Evolutionary conservation across 2,113 vertebrate genomes (phyloP), one percentile per base, ranked within the genome.

Genomic region (Ophiodon elongatus): DNA sequence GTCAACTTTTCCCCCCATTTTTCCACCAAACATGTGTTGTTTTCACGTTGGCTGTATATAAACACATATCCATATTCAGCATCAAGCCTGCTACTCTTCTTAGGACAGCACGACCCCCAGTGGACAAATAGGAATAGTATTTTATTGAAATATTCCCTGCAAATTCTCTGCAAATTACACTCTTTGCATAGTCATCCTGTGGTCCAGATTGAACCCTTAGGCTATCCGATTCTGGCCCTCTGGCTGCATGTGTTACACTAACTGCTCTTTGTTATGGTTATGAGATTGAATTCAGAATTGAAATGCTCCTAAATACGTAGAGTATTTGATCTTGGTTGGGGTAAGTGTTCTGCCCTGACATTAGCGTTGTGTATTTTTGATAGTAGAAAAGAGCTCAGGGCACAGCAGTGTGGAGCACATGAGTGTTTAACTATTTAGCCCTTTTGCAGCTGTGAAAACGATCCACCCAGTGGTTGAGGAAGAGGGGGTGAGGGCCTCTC

Each of bases 381-480:
- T 8, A 54, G 65, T n/a, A 23, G 27, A 31, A 47, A 67, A 71
- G 27, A 43, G 56, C 60, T 62, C 65, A 19, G 60, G 70, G 25
- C 80, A n/a, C 68, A 89, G 84, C 87, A 14, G 73, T 52, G 66
- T 39, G 73, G 8, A 68, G n/a, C 37, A 23, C 17, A 21, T 33
- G 23, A 39, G n/a, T 66, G 65, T 57, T 73, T 29, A 45, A 66
- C 33, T 27, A 1, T 66, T 70, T 37, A 7, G 29, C 21, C 70
- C 11, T 43, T 66, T 14, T 75, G 62, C 89, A 91, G 85, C 89
- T 91, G 85, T 84, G 71, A 76, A 82, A 85, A 84, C 68, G 39
- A 13, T 60, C 8, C 27, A 1, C 45, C 41, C 65, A 21, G 8
- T 25, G 50, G 8, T 33, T 56, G 57, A 52, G 50, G 29, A 29